A percentile compares a stretch with the other conserved stretches of the same genome.
These are phyloP conservation scores for Cydia pomonella DNA, from an alignment of 1,140 invertebrate species.

Conservation along the genomic window DNA sequence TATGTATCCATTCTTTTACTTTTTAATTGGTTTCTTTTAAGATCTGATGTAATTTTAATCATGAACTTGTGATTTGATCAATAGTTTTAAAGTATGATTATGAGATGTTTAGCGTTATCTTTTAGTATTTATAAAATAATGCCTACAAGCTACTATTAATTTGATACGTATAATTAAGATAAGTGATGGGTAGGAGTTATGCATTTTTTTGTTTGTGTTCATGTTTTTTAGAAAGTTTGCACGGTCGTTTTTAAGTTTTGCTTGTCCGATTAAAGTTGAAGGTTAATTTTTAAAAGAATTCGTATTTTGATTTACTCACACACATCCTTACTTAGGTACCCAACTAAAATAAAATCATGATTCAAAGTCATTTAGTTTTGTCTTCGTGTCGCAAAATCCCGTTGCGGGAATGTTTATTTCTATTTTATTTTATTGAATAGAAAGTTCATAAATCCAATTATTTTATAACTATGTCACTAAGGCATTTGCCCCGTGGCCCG, in stretches of 20 bases:
- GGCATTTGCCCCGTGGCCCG: too few species aligned
- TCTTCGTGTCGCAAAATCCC: too few species aligned
- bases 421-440: too few species aligned
- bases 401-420: too few species aligned
- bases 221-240: slow-evolving; percentile 38
- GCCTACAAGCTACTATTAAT: slow-evolving; percentile 40
- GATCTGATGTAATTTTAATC: slow-evolving; percentile 70
- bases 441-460: too few species aligned
- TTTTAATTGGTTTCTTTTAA: slow-evolving; percentile 46
- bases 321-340: too few species aligned
- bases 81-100: slow-evolving; percentile 74
- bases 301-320: neutral
- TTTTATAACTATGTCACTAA: too few species aligned
- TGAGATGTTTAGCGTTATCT: slow-evolving; percentile 51
- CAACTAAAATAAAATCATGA: too few species aligned
- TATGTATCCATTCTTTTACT: slow-evolving; percentile 66
- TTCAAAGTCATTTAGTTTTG: too few species aligned
- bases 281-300: slow-evolving; percentile 25
- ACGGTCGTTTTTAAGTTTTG: slow-evolving; percentile 65
- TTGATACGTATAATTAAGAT: slow-evolving; percentile 35
- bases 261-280: slow-evolving; percentile 63
- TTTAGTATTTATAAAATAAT: slow-evolving; percentile 61
- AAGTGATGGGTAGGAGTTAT: slow-evolving; percentile 43
- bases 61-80: slow-evolving; percentile 72
- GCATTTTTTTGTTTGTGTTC: slow-evolving; percentile 51